Evolutionary conservation across 23 tunicate species (phyloP).

Genomic region (Halocynthia roretzi): DNA sequence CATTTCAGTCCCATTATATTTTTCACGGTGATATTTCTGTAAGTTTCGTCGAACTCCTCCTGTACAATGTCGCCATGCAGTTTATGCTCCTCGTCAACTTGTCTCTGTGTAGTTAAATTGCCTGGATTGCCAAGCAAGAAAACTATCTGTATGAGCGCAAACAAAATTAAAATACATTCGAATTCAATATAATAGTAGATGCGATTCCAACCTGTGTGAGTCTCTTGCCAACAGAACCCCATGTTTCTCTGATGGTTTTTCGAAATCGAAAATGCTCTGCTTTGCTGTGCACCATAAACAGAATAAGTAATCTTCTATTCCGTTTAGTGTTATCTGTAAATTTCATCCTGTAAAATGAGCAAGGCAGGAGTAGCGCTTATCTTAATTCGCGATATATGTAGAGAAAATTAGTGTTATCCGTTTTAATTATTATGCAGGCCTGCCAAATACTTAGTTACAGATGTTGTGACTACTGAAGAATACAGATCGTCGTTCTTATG

Average conservation of each 20-base stretch:
- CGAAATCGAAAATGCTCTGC: slow-evolving; percentile 30
- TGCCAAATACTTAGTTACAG: no score
- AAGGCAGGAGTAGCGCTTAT: neutral
- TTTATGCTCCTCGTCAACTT: slow-evolving; percentile 17
- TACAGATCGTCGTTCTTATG: no score
- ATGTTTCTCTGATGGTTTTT: slow-evolving; percentile 42
- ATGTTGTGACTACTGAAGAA: no score
- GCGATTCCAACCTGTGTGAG: slow-evolving; percentile 38
- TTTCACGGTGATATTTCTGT: slow-evolving; percentile 68
- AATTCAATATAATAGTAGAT: neutral
- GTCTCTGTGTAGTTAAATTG: slow-evolving; percentile 20
- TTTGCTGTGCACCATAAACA: slow-evolving; percentile 39
- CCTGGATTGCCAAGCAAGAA: slow-evolving; percentile 59
- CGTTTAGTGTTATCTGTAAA: neutral
- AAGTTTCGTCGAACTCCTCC: slow-evolving; percentile 55
- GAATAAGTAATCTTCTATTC: slow-evolving; percentile 9
- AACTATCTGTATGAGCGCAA: slow-evolving; percentile 19
- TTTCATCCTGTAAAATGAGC: neutral
- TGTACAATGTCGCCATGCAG: slow-evolving; percentile 38
- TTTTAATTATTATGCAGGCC: neutral
- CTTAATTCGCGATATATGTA: neutral
- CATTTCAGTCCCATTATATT: slow-evolving; percentile 66
- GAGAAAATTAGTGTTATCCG: no score
- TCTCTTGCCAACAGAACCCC: slow-evolving; percentile 56
- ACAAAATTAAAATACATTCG: neutral